Evolutionary conservation across 2,888 invertebrate genomes (phyloP), one percentile per base, ranked within the genome.

Genomic region (Ceraclea dissimilis): DNA sequence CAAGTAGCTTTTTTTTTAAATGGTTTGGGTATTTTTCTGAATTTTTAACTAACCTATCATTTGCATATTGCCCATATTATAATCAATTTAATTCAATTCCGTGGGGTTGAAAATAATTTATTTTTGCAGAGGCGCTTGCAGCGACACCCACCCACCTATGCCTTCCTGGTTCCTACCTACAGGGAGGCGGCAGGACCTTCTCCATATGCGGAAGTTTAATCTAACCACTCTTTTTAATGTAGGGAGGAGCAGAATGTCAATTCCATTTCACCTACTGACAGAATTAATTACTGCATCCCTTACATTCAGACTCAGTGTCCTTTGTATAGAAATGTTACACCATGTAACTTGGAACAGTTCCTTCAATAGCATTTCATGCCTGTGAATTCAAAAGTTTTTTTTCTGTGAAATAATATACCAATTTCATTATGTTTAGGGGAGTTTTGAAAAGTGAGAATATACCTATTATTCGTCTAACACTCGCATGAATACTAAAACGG

Each of bases 181-280:
- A 26, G 26, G 26, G 10, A 10, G 26, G 5, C 4, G 26, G 26
- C 26, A 26, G 26, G 26, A 26, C 26, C 26, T 26, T 26, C 26
- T 26, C 26, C 26, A 6, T 26, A 10, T 26, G 10, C 26, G 26
- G 26, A 26, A 26, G 26, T 39, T 39, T 39, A 39, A 39, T 39
- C 16, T 39, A 39, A 39, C 39, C 39, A 26, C 39, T 39, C 39
- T 39, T 39, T 39, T 39, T 39, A 39, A 39, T 16, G 39, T n/a
- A 39, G 39, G 39, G 39, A 39, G 39, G 39, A 39, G 16, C 13
- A 16, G n/a, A 16, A 39, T 39, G 39, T 39, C 39, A 39, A 39
- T 39, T 39, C 39, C 39, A 39, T 39, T 39, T 39, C 39, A 39
- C 39, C 39, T 39, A 39, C 39, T 39, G 39, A 39, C 39, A 39